Evolutionary conservation across 1,140 invertebrate species (phyloP).

Genomic region (Polypedilum vanderplanki): DNA sequence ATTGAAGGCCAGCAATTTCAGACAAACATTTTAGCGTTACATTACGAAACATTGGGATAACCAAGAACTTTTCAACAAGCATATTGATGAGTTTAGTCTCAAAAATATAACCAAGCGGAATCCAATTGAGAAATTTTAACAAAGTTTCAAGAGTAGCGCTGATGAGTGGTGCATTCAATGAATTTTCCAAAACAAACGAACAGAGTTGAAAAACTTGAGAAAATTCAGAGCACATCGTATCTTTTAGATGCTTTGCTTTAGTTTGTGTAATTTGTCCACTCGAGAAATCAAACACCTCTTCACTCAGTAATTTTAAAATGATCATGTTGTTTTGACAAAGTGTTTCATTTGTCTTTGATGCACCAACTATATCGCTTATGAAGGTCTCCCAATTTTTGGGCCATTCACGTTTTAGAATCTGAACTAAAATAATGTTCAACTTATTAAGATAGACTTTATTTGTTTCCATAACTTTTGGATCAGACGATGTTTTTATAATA

Average conservation of each 20-base stretch:
- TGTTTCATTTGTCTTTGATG: conserved; percentile 97
- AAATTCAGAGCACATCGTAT: conserved; percentile 99
- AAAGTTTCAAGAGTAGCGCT: conserved; percentile 93
- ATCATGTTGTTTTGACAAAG: conserved; percentile 99
- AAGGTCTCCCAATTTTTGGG: conserved; percentile 99
- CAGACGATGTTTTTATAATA: conserved; percentile 97
- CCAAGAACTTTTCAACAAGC: conserved; percentile 94
- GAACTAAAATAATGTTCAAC: conserved; percentile 96
- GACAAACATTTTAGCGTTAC: conserved; percentile 97
- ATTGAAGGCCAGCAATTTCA: conserved; percentile 88
- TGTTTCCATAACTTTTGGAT: conserved; percentile 77
- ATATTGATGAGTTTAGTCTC: conserved; percentile 96
- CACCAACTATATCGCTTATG: conserved; percentile 97
- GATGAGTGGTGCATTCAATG: conserved; percentile 90
- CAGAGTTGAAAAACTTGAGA: conserved; percentile 96
- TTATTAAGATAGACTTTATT: conserved; percentile 98
- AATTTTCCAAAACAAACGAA: conserved; percentile 96
- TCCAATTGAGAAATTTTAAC: conserved; percentile 97
- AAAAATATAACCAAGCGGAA: conserved; percentile 98
- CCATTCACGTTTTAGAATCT: conserved; percentile 99
- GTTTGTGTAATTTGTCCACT: conserved; percentile 96
- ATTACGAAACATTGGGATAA: conserved; percentile 96
- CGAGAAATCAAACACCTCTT: conserved; percentile 99
- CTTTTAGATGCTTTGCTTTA: conserved; percentile 98
- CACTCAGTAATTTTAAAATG: conserved; percentile 93